These are phyloP conservation scores for Cephus sareptanus DNA, from an alignment of 2,888 invertebrate genomes.

Conservation along the genomic window DNA sequence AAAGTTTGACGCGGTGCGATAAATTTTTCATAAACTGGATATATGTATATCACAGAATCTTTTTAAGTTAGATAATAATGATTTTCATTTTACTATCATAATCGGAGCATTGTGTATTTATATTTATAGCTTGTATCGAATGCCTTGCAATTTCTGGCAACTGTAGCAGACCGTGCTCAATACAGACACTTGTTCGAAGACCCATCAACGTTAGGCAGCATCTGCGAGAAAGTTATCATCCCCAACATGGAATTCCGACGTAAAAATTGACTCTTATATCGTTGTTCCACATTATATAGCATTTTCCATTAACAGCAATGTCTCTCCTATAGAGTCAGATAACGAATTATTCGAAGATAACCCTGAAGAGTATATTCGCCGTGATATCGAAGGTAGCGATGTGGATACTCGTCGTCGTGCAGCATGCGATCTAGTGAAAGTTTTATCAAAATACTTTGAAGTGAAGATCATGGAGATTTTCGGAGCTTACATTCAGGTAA, in stretches of 20 bases:
- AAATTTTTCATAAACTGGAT: neutral
- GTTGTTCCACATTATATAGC: neutral
- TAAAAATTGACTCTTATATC: constrained; percentile 53
- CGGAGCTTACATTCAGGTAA: constrained; percentile 85
- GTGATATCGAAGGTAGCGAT: constrained; percentile 98
- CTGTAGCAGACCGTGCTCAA: constrained; percentile 90
- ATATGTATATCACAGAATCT: neutral
- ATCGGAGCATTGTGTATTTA: constrained; percentile 19
- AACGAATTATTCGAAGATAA: constrained; percentile 98
- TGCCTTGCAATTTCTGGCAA: constrained; percentile 93
- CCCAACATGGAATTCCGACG: constrained; percentile 97
- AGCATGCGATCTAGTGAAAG: constrained; percentile 96
- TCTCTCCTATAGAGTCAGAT: constrained; percentile 77
- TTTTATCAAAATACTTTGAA: constrained; percentile 89
- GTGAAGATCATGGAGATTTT: constrained; percentile 88
- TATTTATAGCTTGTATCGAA: constrained; percentile 88
- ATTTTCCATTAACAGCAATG: neutral
- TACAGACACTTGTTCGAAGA: constrained; percentile 92
- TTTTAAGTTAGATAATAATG: constrained; percentile 28
- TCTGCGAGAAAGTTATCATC: constrained; percentile 98
- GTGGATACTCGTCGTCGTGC: constrained; percentile 95
- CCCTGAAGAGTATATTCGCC: constrained; percentile 94
- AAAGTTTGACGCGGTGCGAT: constrained; percentile 86
- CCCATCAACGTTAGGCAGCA: constrained; percentile 85
- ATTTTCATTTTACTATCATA: constrained; percentile 8